Evolutionary conservation across 2,113 vertebrate genomes (phyloP).

Genomic region (Leuciscus idus): DNA sequence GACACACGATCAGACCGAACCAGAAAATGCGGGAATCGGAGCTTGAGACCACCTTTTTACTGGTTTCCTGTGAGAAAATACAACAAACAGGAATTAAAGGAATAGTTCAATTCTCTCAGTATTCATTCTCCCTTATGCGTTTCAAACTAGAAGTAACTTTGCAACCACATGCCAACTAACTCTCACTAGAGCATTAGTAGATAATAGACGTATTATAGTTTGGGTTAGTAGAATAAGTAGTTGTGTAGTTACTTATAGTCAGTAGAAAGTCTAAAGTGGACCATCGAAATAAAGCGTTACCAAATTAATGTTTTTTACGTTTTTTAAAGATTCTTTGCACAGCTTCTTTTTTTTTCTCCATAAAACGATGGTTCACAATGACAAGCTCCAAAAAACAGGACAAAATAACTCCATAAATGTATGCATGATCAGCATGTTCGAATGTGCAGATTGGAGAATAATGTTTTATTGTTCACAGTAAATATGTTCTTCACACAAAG

Average conservation of each 20-base stretch:
- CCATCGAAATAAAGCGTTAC: too few relatives aligned
- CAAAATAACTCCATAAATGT: background rate
- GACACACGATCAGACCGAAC: conserved; percentile 85
- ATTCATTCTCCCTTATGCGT: background rate
- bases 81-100: background rate
- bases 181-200: too few relatives aligned
- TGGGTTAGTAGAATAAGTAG: too few relatives aligned
- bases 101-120: background rate
- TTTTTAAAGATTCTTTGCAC: background rate
- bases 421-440: background rate
- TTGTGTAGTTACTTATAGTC: too few relatives aligned
- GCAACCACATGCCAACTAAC: too few relatives aligned
- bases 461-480: background rate
- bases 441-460: background rate
- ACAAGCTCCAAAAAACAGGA: background rate
- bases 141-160: background rate
- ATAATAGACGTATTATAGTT: too few relatives aligned
- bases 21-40: conserved; percentile 93
- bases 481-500: background rate
- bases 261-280: too few relatives aligned
- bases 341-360: background rate
- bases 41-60: conserved; percentile 72
- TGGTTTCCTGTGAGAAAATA: conserved; percentile 57
- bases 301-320: too few relatives aligned
- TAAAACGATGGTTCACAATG: background rate